phyloP scores from a whole-genome alignment of 2,113 vertebrate genomes.

The Phyllostomus hastatus region DNA sequence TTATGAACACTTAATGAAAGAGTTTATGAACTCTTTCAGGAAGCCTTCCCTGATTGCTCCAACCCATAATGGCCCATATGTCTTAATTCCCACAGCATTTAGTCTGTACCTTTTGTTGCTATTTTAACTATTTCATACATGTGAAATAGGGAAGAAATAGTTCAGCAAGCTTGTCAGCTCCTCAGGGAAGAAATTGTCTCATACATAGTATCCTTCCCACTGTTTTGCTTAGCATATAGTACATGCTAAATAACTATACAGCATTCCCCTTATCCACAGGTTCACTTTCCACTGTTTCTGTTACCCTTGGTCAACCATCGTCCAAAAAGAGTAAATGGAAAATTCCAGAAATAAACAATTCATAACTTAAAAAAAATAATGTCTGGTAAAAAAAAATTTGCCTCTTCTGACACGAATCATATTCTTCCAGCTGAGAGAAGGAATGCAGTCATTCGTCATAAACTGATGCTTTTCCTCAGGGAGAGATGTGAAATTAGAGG shows the following conservation, averaged over 20 bases:
- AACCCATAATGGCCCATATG: not conserved
- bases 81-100: not conserved
- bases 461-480: not conserved
- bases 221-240: not conserved
- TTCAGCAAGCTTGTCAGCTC: not conserved
- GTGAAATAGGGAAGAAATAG: no score
- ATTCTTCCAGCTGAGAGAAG: not conserved
- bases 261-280: not conserved
- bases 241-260: not conserved
- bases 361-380: not conserved
- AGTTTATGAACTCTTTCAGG: not conserved
- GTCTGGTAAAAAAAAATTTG: not conserved
- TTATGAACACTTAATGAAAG: not conserved
- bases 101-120: not conserved
- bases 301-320: not conserved
- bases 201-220: not conserved
- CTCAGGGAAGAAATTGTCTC: not conserved
- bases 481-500: not conserved
- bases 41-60: not conserved
- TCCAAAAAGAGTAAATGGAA: not conserved
- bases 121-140: not conserved
- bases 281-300: not conserved
- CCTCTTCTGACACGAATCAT: not conserved
- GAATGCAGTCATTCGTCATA: not conserved
- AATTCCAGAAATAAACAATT: not conserved